These are phyloP conservation scores for Falco punctatus DNA, from an alignment of 2,113 vertebrate genomes.

Conservation along the genomic window DNA sequence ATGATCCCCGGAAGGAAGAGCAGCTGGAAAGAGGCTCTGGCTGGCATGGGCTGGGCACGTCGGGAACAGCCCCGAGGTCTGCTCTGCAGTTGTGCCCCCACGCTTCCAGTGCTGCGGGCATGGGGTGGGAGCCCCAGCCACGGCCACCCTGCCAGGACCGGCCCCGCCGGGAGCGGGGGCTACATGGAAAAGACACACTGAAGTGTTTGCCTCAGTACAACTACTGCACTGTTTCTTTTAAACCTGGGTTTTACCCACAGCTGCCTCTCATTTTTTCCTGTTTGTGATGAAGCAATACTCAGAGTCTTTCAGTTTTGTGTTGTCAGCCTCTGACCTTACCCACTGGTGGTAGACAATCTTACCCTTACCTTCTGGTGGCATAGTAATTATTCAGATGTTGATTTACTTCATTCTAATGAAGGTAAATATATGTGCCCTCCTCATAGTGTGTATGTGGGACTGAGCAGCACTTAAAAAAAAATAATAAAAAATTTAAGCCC, in stretches of 20 bases:
- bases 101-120: not conserved
- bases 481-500: not conserved
- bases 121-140: not conserved
- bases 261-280: not conserved
- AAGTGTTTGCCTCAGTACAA: not conserved
- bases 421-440: not conserved
- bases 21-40: not conserved
- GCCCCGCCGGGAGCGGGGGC: not conserved
- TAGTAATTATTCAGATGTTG: not conserved
- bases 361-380: not conserved
- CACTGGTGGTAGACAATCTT: not conserved
- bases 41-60: not conserved
- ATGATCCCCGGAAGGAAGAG: not conserved
- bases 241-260: not conserved
- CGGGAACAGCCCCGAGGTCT: not conserved
- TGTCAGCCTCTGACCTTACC: not conserved
- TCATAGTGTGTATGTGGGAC: not conserved
- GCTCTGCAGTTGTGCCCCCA: accelerated
- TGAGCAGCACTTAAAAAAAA: not conserved
- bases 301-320: not conserved
- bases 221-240: not conserved
- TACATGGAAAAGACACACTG: not conserved
- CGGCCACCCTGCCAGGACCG: accelerated
- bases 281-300: not conserved
- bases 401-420: not conserved